Base-by-base conservation (phyloP, 2,797 vertebrate species). In the Petrocephalus schoutedeni region DNA sequence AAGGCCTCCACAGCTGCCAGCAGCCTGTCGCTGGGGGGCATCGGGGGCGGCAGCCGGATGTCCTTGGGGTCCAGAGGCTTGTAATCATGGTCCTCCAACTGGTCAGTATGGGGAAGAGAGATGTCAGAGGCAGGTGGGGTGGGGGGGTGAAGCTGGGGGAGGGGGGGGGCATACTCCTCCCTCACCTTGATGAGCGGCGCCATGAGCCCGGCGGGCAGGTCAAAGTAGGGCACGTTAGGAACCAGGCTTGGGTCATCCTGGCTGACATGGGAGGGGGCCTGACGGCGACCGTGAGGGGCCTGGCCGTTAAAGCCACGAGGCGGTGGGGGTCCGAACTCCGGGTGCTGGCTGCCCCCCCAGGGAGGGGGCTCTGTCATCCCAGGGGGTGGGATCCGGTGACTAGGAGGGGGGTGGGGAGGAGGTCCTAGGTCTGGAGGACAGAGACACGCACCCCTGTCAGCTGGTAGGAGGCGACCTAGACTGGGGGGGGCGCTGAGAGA, bases 51-150 rank as follows among this genome's bases (percentile, higher is more conserved):
- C 89, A 99, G 95, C 86, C 98, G 96, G 89, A 99, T 99, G 91
- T 99, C 98, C 94, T 99, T 99, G 4, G 98, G 97, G 89, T 99
- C 98, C 94, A 99, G 92, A 71, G 98, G 95, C 94, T 99, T 99
- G 92, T 99, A 99, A 86, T 99, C 98, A 0, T 95, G 96, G 93
- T 99, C 98, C 94, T 99, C 98, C 88, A 99, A 95, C 98, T 99
- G 92, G 8, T 90, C 0, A 67, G 28, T 74, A 57, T 19, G 12
- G 80, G 88, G 86, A 89, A 23, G 90, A 89, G 86, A 90, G 16
- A 91, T 83, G 36, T 28, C 4, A 23, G 53, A n/a, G 41, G 57
- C 28, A 28, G 32, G 1, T 7, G 16, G 19, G 6, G 77, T 77
- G 67, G 32, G 32, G 14, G 6, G 5, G 32, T 19, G 74, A 49